Percentiles rank a stretch among this genome's conserved stretches.
Conservation (phyloP, 2,797 vertebrate species). For the Mallotus villosus region DNA sequence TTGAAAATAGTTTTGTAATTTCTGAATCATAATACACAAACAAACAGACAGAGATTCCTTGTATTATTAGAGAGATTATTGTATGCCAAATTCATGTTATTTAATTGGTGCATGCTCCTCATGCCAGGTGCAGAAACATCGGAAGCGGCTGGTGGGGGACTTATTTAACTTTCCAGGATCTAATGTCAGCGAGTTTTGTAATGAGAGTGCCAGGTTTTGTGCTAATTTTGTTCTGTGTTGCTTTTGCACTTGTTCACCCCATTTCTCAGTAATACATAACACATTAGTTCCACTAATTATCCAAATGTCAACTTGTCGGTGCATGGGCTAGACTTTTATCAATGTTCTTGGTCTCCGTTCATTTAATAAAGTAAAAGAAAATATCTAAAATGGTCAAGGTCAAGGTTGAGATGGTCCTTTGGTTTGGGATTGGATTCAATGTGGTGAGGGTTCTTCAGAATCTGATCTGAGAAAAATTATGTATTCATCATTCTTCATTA, state of each 20-base stretch:
- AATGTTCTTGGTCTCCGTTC: slow-evolving; percentile 20
- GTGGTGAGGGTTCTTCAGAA: no score
- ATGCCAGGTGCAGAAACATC: no score
- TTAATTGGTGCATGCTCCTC: no score
- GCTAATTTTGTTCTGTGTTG: neutral
- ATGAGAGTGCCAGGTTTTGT: slow-evolving; percentile 18
- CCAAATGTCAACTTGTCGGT: slow-evolving; percentile 17
- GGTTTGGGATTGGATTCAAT: no score
- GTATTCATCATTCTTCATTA: no score
- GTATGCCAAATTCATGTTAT: no score
- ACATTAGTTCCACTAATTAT: slow-evolving; percentile 33
- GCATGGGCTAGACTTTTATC: slow-evolving; percentile 11
- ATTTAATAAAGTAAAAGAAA: slow-evolving; percentile 21
- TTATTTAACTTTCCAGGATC: slow-evolving; percentile 23
- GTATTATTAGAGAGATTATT: no score
- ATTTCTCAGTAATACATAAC: slow-evolving; percentile 29
- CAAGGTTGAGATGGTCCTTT: neutral
- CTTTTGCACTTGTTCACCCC: slow-evolving; percentile 8
- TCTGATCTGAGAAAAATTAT: no score
- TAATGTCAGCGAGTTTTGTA: slow-evolving; percentile 14
- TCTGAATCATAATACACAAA: no score
- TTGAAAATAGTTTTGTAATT: no score
- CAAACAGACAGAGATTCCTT: no score
- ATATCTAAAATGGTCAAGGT: neutral
- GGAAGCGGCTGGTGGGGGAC: neutral